Conservation (phyloP, 2,797 vertebrate genomes). For the Harpagifer antarcticus region DNA sequence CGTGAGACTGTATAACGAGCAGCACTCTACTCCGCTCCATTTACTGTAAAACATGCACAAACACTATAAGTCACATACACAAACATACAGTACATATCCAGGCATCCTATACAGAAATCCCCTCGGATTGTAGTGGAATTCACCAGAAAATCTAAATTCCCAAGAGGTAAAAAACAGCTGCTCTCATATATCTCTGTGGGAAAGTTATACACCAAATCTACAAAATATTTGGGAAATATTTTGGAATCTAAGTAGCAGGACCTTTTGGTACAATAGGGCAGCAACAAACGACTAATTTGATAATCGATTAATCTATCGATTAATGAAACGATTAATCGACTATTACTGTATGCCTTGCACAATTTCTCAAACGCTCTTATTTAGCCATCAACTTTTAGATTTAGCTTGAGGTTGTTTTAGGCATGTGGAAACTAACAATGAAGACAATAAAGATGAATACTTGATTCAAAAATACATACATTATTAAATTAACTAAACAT, state of each 20-base stretch:
- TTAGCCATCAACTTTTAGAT: too few relatives aligned
- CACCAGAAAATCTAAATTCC: constrained; percentile 5
- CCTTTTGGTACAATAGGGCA: background rate
- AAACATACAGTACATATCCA: constrained; percentile 8
- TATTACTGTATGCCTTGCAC: too few relatives aligned
- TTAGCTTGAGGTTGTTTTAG: too few relatives aligned
- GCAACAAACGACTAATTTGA: too few relatives aligned
- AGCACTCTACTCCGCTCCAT: background rate
- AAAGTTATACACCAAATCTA: constrained; percentile 4
- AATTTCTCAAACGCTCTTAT: too few relatives aligned
- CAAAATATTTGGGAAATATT: background rate
- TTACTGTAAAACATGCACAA: constrained; percentile 26
- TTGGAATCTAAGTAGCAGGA: background rate
- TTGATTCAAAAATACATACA: too few relatives aligned
- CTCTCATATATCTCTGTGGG: constrained; percentile 8
- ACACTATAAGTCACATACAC: background rate
- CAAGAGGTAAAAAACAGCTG: background rate
- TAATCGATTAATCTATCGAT: too few relatives aligned
- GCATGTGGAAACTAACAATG: too few relatives aligned
- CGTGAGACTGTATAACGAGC: background rate
- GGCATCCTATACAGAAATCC: constrained; percentile 18
- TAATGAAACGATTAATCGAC: too few relatives aligned
- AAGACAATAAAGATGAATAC: too few relatives aligned
- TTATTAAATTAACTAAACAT: too few relatives aligned
- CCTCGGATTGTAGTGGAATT: constrained; percentile 26